Evolutionary conservation across 2,113 vertebrate genomes (phyloP), one percentile per base, ranked within the genome.

Genomic region (Epinephelus cyanopodus): DNA sequence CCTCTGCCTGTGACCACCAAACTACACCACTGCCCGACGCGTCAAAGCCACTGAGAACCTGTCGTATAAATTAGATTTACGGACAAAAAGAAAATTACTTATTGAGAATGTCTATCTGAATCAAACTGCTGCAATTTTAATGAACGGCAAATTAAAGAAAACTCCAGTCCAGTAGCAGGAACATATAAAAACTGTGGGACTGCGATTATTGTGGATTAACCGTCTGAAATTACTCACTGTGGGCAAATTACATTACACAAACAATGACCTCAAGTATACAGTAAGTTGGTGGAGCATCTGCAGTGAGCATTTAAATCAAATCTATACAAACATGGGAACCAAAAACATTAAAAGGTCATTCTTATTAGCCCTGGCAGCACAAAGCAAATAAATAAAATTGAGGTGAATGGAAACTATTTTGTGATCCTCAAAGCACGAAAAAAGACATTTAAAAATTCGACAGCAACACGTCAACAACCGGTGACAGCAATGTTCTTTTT

Each of bases 21-120:
- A 89, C 79, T 83, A 77, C 65, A 67, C 66, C 0, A 45, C 45
- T 1, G 17, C 4, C 53, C 54, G 37, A 72, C 56, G 54, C 47
- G 29, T 33, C 25, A 82, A 72, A 74, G 50, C 67, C 62, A 64
- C 54, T 2, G 17, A 33, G 53, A 42, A 56, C 21, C 58, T 13
- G 29, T 53, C 25, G 11, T 29, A 39, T 23, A 19, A 25, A 61
- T 76, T 18, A n/a, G 9, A 73, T 67, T 61, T 23, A 84, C n/a
- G 1, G 53, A 23, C 3, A 77, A 3, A 21, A 47, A 17, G 23
- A 72, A 74, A 57, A 57, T 45, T 2, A 61, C 37, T 62, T 73
- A 3, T 47, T 64, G n/a, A 42, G 65, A 63, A 71, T 18, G 21
- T 68, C 2, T 27, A 6, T 15, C 27, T 56, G 39, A 56, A 56